These are phyloP conservation scores for Megastigmus dorsalis DNA, from an alignment of 2,888 invertebrate species.

Conservation along the genomic window DNA sequence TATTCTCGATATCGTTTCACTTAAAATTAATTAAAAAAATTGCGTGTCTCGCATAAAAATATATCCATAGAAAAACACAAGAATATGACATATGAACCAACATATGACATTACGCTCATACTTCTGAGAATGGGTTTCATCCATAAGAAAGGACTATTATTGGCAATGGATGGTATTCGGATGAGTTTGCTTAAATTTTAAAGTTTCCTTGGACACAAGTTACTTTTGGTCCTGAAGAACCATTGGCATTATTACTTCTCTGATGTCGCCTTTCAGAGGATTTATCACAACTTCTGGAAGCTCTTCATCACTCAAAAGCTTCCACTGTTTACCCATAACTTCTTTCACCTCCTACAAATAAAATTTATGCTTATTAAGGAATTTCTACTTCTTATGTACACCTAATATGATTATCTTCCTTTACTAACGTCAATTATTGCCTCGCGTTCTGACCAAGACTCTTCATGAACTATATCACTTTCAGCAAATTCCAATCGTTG, in stretches of 20 bases:
- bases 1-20: constrained; percentile 35
- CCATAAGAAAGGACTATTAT: constrained; percentile 56
- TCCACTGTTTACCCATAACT: constrained; percentile 78
- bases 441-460: constrained; percentile 54
- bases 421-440: constrained; percentile 65
- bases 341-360: constrained; percentile 76
- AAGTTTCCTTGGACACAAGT: constrained; percentile 56
- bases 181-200: constrained; percentile 55
- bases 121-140: constrained; percentile 60
- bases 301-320: constrained; percentile 75
- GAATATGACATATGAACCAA: constrained; percentile 42
- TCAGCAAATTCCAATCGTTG: constrained; percentile 78
- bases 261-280: constrained; percentile 76
- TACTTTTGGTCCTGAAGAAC: constrained; percentile 77
- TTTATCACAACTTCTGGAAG: constrained; percentile 77
- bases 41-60: constrained; percentile 48
- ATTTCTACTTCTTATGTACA: no score
- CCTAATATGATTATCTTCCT: neutral
- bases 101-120: constrained; percentile 56
- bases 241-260: constrained; percentile 78
- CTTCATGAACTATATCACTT: constrained; percentile 72
- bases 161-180: constrained; percentile 54
- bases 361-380: neutral
- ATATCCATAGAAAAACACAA: constrained; percentile 54
- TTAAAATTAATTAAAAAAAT: constrained; percentile 44